Base-by-base conservation (phyloP, 2,888 invertebrate species). In the Phorcus lineatus region DNA sequence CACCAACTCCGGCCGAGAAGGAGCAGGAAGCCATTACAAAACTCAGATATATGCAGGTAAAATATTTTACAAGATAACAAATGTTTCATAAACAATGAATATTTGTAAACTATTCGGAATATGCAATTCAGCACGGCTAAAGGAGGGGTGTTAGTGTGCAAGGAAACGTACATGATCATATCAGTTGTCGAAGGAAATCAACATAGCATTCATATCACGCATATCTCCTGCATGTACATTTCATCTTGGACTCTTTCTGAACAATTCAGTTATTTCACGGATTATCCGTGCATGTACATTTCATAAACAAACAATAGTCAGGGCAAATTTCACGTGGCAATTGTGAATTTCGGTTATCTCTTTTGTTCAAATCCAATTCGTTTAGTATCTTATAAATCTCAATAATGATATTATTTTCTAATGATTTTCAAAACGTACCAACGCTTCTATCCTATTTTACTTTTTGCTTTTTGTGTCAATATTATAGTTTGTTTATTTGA, bases 11-110 rank as follows among this genome's bases (percentile, higher is more conserved):
- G 77, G 96, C 96, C 81, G 99, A 99, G 92, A 96, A 96, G 91
- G 94, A 95, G 66, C 94, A 95, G 9, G 95, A 96, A 89, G 97
- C 98, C 17, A 96, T 99, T 67, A 99, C 99, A 13, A 99, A 99
- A 94, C 94, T 99, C 87, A 95, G 98, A 55, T 99, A 99, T 94
- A 99, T 99, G 99, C 93, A 93, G 91, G 93, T 93, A 70, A 28
- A 36, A n/a, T n/a, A n/a, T n/a, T 13, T 13, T 24, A 13, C 13
- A 40, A 6, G 1, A 11, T 28, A n/a, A 70, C 6, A 47, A 11
- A 47, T 47, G 13, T 47, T 36, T 6, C 7, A 36, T n/a, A n/a
- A n/a, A n/a, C n/a, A n/a, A 36, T 7, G 36, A 36, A 36, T 36
- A 36, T 36, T 16, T 66, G 19, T 66, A 66, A n/a, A 74, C 47